Evolutionary conservation across 1,140 invertebrate species (phyloP).

Genomic region (Trachymyrmex septentrionalis): DNA sequence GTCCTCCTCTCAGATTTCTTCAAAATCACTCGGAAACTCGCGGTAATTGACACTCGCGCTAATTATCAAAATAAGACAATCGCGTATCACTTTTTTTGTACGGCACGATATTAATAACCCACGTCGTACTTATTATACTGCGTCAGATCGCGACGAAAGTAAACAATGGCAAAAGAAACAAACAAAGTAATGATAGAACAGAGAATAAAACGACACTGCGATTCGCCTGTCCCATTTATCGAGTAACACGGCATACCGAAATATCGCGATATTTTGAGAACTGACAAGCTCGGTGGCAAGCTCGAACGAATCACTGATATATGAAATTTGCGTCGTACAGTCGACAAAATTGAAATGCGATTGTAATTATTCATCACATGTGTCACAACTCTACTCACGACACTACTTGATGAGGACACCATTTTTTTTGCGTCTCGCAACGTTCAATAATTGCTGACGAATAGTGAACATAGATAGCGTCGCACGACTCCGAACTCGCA

Average conservation of each 20-base stretch:
- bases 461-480: background rate
- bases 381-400: background rate
- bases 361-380: background rate
- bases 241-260: too few species aligned
- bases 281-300: too few species aligned
- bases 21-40: background rate
- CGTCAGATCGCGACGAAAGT: background rate
- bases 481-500: too few species aligned
- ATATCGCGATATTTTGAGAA: too few species aligned
- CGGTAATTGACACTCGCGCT: constrained; percentile 5
- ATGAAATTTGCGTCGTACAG: background rate
- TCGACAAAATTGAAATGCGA: background rate
- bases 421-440: background rate
- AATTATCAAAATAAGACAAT: background rate
- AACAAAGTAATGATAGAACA: background rate
- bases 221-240: background rate
- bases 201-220: too few species aligned
- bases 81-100: background rate
- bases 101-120: background rate
- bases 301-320: background rate
- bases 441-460: too few species aligned
- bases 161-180: background rate
- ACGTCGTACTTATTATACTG: background rate
- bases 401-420: background rate
- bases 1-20: background rate